These are phyloP conservation scores for Pararge aegeria DNA, from an alignment of 1,140 invertebrate species.

Conservation along the genomic window DNA sequence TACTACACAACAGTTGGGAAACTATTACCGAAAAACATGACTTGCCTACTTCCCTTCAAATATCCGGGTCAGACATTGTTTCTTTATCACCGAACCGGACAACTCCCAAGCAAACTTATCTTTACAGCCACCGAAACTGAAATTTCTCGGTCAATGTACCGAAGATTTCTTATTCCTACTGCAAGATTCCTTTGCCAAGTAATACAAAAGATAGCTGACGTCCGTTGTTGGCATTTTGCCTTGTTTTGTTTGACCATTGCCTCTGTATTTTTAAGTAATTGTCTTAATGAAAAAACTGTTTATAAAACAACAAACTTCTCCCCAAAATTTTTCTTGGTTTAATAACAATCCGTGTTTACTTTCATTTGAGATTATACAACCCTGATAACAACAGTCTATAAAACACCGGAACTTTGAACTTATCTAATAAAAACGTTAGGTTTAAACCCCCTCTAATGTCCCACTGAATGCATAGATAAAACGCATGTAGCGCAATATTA, in stretches of 20 bases:
- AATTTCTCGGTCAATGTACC: conserved; percentile 29
- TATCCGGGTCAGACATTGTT: conserved; percentile 66
- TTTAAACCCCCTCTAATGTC: conserved; percentile 19
- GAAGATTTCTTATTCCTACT: conserved; percentile 25
- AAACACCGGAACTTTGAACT: too few relatives aligned
- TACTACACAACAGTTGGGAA: neutral
- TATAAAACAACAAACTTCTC: conserved; percentile 11
- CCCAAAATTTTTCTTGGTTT: too few relatives aligned
- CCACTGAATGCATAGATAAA: conserved; percentile 26
- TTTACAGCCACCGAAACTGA: conserved; percentile 35
- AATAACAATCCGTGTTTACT: too few relatives aligned
- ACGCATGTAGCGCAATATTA: conserved; percentile 31
- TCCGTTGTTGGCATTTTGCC: conserved; percentile 40
- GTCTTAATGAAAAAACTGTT: conserved; percentile 36
- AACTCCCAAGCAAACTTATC: conserved; percentile 46
- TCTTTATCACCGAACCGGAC: conserved; percentile 59
- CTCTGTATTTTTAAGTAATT: conserved; percentile 44
- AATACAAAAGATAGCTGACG: conserved; percentile 56
- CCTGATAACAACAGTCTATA: too few relatives aligned
- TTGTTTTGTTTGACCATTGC: conserved; percentile 49
- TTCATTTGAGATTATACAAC: too few relatives aligned
- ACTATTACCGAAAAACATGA: conserved; percentile 2
- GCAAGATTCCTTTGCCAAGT: conserved; percentile 34
- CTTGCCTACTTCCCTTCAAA: conserved; percentile 25
- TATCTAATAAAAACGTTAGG: too few relatives aligned